Evolutionary conservation across 1,140 invertebrate genomes (phyloP).

Genomic region (Camponotus vicinus): DNA sequence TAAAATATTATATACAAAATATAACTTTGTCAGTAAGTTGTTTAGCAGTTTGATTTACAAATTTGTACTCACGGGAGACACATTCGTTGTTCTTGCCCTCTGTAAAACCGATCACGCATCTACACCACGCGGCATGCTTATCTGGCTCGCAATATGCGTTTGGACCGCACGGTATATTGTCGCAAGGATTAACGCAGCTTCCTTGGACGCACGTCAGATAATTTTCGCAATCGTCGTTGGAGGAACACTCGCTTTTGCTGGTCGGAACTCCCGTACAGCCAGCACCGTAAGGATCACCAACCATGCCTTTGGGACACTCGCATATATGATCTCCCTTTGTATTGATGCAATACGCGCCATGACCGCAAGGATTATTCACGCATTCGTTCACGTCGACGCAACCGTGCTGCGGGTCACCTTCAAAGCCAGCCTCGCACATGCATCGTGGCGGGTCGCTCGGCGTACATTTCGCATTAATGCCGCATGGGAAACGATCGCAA

Average conservation of each 20-base stretch:
- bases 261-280: constrained; percentile 89
- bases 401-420: constrained; percentile 93
- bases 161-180: constrained; percentile 91
- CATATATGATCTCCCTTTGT: constrained; percentile 94
- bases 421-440: constrained; percentile 94
- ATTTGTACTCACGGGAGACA: constrained; percentile 89
- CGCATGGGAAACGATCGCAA: constrained; percentile 95
- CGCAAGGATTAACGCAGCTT: constrained; percentile 93
- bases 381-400: constrained; percentile 95
- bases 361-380: constrained; percentile 92
- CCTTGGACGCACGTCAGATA: constrained; percentile 92
- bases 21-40: no score
- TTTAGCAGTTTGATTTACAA: neutral
- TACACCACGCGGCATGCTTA: constrained; percentile 95
- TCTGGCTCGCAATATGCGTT: constrained; percentile 96
- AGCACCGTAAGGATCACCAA: constrained; percentile 93
- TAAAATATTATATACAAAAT: neutral
- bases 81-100: constrained; percentile 92
- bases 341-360: constrained; percentile 95
- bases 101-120: constrained; percentile 93
- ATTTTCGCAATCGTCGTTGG: constrained; percentile 92
- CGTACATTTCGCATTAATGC: constrained; percentile 96
- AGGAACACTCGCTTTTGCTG: constrained; percentile 88
- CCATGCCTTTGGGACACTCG: constrained; percentile 92
- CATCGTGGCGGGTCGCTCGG: constrained; percentile 95